phyloP scores from a whole-genome alignment of 2,113 vertebrate genomes.

The Rhagologus leucostigma region DNA sequence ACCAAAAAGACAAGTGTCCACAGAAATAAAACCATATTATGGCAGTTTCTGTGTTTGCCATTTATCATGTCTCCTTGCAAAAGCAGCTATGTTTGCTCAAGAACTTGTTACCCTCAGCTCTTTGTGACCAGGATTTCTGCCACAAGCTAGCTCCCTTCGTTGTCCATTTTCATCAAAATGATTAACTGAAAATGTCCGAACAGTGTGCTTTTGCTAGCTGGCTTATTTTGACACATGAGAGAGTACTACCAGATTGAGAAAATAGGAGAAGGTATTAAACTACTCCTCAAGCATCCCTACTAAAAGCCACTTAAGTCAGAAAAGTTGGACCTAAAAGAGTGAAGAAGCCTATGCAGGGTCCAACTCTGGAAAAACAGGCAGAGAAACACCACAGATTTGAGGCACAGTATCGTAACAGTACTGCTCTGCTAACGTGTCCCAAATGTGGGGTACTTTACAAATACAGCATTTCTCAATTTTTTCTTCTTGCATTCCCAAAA shows the following conservation, averaged over 20 bases:
- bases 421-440: neutral
- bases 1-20: neutral
- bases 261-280: neutral
- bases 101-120: neutral
- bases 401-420: fast-evolving
- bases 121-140: neutral
- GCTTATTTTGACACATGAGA: neutral
- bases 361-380: neutral
- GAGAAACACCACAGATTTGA: neutral
- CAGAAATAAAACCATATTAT: neutral
- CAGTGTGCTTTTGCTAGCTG: neutral
- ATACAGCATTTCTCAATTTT: neutral
- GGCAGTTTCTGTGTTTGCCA: neutral
- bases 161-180: neutral
- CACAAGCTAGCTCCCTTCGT: neutral
- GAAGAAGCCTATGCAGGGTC: neutral
- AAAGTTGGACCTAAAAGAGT: neutral
- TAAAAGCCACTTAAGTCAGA: neutral
- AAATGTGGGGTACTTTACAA: neutral
- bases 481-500: neutral
- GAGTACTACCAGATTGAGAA: neutral
- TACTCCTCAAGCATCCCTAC: neutral
- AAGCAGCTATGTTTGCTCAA: neutral
- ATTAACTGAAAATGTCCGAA: neutral
- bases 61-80: neutral